Conservation (phyloP, 1,140 invertebrate species). For the Psilanteris sp. region DNA sequence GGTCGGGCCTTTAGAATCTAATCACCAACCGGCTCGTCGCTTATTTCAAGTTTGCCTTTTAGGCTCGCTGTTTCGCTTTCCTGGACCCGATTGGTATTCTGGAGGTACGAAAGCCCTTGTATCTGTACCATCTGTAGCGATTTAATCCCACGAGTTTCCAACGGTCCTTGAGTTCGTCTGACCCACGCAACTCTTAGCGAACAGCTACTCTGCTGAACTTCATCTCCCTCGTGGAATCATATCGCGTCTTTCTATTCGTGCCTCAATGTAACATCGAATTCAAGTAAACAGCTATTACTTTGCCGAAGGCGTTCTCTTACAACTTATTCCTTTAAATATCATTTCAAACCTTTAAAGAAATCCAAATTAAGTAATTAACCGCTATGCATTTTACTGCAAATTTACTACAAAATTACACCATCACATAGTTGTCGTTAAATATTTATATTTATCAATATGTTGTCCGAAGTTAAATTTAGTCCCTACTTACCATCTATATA, state of each 20-base stretch:
- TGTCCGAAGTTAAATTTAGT: no score
- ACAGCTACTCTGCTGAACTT: conserved; percentile 69
- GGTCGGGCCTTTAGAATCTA: conserved; percentile 40
- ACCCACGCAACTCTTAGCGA: conserved; percentile 51
- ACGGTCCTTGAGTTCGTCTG: conserved; percentile 50
- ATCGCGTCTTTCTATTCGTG: conserved; percentile 58
- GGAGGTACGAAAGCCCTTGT: conserved; percentile 68
- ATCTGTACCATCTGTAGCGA: conserved; percentile 73
- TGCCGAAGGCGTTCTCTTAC: conserved; percentile 44
- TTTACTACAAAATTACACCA: no score
- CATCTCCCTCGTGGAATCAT: conserved; percentile 75
- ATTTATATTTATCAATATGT: no score
- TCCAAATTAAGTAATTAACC: conserved; percentile 32
- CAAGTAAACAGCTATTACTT: conserved; percentile 62
- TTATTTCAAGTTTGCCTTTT: conserved; percentile 61
- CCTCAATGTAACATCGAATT: conserved; percentile 41
- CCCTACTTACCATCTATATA: no score
- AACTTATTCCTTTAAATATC: conserved; percentile 30
- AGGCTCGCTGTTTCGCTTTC: conserved; percentile 45
- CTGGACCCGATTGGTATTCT: conserved; percentile 75
- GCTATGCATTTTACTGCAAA: no score
- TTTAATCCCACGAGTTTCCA: conserved; percentile 73
- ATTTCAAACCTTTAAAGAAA: conserved; percentile 36
- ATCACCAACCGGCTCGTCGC: conserved; percentile 47
- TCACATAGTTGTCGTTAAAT: no score